Conservation (phyloP, 2,797 vertebrate species). For the Rhabdophis nuchalis region DNA sequence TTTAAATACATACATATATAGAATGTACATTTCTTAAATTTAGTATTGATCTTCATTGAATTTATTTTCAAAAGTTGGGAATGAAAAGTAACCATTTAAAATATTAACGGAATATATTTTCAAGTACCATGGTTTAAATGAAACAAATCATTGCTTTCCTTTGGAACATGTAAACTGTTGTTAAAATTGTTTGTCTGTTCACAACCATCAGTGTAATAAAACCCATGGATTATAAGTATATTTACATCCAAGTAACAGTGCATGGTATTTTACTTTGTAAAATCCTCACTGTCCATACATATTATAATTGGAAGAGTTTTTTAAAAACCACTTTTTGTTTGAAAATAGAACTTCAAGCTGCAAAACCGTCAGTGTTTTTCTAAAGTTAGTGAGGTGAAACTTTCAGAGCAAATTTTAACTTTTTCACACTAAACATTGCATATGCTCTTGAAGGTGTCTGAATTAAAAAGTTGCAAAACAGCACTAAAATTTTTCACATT, state of each 20-base stretch:
- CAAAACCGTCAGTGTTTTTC: background rate
- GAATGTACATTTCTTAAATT: background rate
- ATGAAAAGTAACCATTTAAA: background rate
- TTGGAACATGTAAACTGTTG: background rate
- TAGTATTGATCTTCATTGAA: background rate
- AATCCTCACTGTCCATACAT: background rate
- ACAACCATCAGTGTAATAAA: background rate
- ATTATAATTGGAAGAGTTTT: background rate
- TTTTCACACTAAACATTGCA: background rate
- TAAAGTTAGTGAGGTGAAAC: background rate
- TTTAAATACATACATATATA: background rate
- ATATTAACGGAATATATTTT: background rate
- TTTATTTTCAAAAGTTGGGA: background rate
- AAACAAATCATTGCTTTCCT: background rate
- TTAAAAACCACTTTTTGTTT: background rate
- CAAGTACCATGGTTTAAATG: background rate
- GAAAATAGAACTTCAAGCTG: background rate
- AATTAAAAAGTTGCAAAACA: background rate
- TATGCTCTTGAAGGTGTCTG: background rate
- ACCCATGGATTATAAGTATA: background rate
- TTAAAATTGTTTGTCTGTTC: background rate
- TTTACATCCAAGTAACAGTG: background rate
- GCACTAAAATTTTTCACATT: background rate
- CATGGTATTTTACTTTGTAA: background rate
- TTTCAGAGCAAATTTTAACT: background rate